Evolutionary conservation across 2,797 vertebrate genomes (phyloP).

Genomic region (Percopsis omiscomaycus): DNA sequence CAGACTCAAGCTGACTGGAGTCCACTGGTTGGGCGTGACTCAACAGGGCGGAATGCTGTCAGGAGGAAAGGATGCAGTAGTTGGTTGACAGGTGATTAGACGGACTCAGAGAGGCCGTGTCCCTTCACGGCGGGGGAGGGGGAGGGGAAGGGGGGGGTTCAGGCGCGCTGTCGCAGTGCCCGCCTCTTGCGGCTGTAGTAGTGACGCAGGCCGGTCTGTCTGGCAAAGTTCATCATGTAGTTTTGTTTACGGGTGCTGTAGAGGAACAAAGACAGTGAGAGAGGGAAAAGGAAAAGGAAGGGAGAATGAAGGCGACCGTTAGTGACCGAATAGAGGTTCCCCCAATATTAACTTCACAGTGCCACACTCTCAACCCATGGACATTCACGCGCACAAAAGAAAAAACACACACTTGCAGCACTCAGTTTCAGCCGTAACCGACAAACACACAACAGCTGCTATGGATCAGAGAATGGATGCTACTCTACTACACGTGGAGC

Average conservation of each 20-base stretch:
- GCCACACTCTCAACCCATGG: conserved; percentile 6
- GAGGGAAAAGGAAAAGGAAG: conserved; percentile 22
- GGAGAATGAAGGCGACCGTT: conserved; percentile 34
- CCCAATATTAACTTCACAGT: background rate
- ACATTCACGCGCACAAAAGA: conserved; percentile 36
- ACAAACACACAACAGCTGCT: conserved; percentile 71
- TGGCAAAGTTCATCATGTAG: conserved; percentile 99
- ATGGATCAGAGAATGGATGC: conserved; percentile 37
- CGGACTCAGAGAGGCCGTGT: conserved; percentile 64
- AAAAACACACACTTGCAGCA: conserved; percentile 12
- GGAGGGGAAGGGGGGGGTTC: conserved; percentile 65
- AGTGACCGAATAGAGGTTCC: conserved; percentile 24
- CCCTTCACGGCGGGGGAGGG: conserved; percentile 26
- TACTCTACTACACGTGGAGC: conserved; percentile 42
- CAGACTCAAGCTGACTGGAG: conserved; percentile 70
- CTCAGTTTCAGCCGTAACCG: conserved; percentile 57
- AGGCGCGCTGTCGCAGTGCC: conserved; percentile 89
- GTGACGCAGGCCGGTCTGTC: conserved; percentile 94
- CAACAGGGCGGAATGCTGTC: conserved; percentile 57
- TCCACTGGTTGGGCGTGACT: conserved; percentile 64
- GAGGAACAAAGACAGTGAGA: conserved; percentile 62
- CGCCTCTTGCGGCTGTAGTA: conserved; percentile 98
- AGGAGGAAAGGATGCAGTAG: conserved; percentile 60
- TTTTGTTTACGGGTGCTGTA: conserved; percentile 98
- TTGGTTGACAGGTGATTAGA: conserved; percentile 65